A percentile compares a stretch with the other conserved stretches of the same genome.
phyloP scores from a whole-genome alignment of 2,888 invertebrate species.

The Nycteola revayana region DNA sequence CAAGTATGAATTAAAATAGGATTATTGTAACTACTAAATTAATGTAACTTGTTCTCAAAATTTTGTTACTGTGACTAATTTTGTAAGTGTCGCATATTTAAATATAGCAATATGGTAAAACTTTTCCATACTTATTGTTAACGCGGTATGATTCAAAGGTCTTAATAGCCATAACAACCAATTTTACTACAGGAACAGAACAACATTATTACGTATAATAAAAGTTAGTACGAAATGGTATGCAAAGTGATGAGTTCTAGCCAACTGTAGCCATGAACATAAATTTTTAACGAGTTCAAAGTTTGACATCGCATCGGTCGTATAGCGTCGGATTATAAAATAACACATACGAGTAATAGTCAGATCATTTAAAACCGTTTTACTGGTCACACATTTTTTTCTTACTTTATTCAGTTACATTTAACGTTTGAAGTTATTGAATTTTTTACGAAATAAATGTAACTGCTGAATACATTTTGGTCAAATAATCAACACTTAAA shows the following conservation, averaged over 20 bases:
- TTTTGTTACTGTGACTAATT: no score
- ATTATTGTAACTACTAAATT: no score
- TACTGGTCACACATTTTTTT: no score
- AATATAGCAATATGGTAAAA: no score
- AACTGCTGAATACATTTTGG: no score
- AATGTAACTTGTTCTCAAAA: no score
- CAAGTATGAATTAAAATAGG: no score
- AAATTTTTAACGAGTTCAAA: constrained; percentile 56
- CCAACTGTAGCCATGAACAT: constrained; percentile 39
- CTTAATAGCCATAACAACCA: constrained; percentile 21
- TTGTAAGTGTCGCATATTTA: no score
- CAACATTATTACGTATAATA: constrained; percentile 31
- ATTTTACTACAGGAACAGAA: constrained; percentile 13
- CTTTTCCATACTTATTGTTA: background rate
- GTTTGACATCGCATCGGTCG: constrained; percentile 42
- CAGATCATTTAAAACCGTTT: constrained; percentile 33
- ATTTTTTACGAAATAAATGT: no score
- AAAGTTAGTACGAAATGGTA: constrained; percentile 32
- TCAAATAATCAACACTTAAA: no score
- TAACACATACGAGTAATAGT: constrained; percentile 27
- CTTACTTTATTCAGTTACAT: no score
- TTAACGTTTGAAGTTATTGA: no score
- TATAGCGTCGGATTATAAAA: constrained; percentile 30
- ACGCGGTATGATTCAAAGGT: constrained; percentile 1
- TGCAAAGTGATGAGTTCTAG: constrained; percentile 42